Evolutionary conservation across 2,888 invertebrate species (phyloP), one percentile per base, ranked within the genome.

Genomic region (Apamea monoglypha): DNA sequence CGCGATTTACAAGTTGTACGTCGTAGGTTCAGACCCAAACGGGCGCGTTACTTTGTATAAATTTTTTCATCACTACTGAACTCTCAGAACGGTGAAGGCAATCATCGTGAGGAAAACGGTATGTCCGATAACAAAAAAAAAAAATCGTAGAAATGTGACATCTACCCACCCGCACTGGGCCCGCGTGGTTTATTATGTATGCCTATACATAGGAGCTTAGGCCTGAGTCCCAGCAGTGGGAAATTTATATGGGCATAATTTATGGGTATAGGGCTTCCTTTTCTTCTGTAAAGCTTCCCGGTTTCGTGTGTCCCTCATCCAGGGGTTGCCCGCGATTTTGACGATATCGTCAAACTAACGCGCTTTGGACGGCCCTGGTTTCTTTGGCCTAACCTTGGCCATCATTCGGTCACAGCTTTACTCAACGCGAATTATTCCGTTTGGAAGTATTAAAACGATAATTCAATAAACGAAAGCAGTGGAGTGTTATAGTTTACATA

Each of bases 381-480:
- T 36, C 12, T 36, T 36, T 64, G 5, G 2, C 10, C 64, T 32
- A 5, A 12, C 12, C 25, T 64, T 64, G 12, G 25, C 21, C 10
- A 36, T 3, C 4, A 21, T 12, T 36, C 10, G 21, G 21, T 12
- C 64, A 64, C 36, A 21, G 21, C 36, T 36, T 32, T 64, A 64
- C 21, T 53, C 36, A 25, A 56, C 29, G 5, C n/a, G 21, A 44
- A 21, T 79, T 53, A 10, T 63, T 32, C 21, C 44, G 53, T 78
- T 61, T 32, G 44, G 44, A 53, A 69, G 44, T 25, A 53, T 78
- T 14, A 25, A 18, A 64, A 64, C 47, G n/a, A 25, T 25, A 79
- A 79, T 64, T 80, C 18, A 56, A 36, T 29, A 29, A 79, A 36
- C 25, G n/a, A 50, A 53, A 67, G 16, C 25, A 67, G 21, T 80